A percentile compares a stretch with the other conserved stretches of the same genome.
These are phyloP conservation scores for Trichonephila clavata DNA, from an alignment of 1,140 invertebrate species.

Conservation along the genomic window DNA sequence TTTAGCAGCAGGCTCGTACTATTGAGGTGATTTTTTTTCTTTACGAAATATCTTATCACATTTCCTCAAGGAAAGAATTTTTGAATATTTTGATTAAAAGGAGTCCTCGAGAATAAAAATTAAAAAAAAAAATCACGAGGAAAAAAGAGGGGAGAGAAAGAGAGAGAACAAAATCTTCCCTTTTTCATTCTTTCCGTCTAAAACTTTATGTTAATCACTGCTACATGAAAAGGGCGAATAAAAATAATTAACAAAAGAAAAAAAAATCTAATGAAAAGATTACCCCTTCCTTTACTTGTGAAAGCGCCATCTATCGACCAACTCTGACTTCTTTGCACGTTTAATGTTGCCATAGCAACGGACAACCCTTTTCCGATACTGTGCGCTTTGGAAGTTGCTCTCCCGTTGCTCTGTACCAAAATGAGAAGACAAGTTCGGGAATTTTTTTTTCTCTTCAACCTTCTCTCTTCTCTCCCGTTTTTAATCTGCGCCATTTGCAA, in stretches of 20 bases:
- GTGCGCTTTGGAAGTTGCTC: slow-evolving; percentile 46
- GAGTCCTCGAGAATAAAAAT: neutral
- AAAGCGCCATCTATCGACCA: slow-evolving; percentile 73
- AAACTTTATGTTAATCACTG: slow-evolving; percentile 73
- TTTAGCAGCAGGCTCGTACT: neutral
- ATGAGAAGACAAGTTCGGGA: slow-evolving; percentile 54
- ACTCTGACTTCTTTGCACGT: slow-evolving; percentile 64
- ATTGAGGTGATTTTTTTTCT: neutral
- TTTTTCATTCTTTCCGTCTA: slow-evolving; percentile 57
- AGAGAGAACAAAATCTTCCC: slow-evolving; percentile 37
- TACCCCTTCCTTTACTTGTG: slow-evolving; percentile 51
- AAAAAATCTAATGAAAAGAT: slow-evolving; percentile 40
- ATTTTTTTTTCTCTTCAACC: slow-evolving; percentile 23
- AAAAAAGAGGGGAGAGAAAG: neutral
- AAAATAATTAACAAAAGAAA: slow-evolving; percentile 58
- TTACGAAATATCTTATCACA: neutral
- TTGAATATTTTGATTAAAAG: slow-evolving; percentile 42
- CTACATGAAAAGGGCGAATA: slow-evolving; percentile 49
- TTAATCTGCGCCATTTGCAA: slow-evolving; percentile 74
- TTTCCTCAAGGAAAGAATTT: slow-evolving; percentile 18
- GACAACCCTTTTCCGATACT: slow-evolving; percentile 75
- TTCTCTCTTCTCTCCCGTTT: slow-evolving; percentile 59
- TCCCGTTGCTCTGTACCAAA: slow-evolving; percentile 56
- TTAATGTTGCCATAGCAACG: slow-evolving; percentile 68
- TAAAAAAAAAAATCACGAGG: neutral